Conservation (phyloP, 1,140 invertebrate species). For the Conus ventricosus region DNA sequence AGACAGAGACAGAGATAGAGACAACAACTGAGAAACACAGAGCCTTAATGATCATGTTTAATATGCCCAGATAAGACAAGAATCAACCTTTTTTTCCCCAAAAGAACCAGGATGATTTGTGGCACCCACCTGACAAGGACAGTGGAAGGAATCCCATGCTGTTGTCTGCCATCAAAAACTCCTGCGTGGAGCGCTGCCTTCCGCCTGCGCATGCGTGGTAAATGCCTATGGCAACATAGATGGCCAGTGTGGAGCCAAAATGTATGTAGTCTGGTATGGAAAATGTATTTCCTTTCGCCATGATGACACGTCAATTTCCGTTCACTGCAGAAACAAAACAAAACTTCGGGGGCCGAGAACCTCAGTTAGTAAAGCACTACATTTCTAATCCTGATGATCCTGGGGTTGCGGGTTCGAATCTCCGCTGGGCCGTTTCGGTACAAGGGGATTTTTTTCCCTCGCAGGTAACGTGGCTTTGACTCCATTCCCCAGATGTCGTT, state of each 20-base stretch:
- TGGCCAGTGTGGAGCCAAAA: constrained; percentile 67
- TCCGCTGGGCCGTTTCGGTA: too few relatives aligned
- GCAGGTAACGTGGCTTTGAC: too few relatives aligned
- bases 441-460: too few relatives aligned
- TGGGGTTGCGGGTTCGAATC: too few relatives aligned
- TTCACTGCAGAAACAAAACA: constrained; percentile 64
- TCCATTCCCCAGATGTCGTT: too few relatives aligned
- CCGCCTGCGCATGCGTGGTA: constrained; percentile 89
- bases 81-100: too few relatives aligned
- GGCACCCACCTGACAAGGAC: constrained; percentile 53
- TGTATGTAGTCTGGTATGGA: constrained; percentile 54
- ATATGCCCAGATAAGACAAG: too few relatives aligned
- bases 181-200: constrained; percentile 87
- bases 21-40: too few relatives aligned
- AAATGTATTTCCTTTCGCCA: constrained; percentile 39
- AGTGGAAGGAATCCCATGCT: constrained; percentile 79
- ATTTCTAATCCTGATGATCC: too few relatives aligned
- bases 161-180: constrained; percentile 86
- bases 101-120: too few relatives aligned
- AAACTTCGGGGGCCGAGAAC: constrained; percentile 64
- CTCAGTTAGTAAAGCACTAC: constrained; percentile 89
- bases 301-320: constrained; percentile 89
- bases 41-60: too few relatives aligned
- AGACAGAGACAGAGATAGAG: too few relatives aligned
- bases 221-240: constrained; percentile 82